Percentiles rank a stretch among this genome's conserved stretches.
Conservation (phyloP, 1,140 invertebrate species). For the Cyrtorhinus lividipennis region DNA sequence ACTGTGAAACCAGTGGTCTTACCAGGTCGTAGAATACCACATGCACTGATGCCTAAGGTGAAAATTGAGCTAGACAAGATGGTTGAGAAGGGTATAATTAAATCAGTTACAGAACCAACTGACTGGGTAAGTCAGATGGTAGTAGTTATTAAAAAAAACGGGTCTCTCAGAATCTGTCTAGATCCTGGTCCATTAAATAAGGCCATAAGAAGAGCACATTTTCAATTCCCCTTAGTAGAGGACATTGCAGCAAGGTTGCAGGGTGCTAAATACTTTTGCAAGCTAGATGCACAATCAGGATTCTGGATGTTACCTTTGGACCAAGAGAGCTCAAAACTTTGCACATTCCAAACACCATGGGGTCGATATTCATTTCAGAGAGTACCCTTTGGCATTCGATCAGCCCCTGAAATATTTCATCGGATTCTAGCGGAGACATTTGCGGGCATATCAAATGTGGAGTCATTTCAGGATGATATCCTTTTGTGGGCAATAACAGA, state of each 20-base stretch:
- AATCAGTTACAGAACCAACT: constrained; percentile 23
- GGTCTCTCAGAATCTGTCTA: constrained; percentile 32
- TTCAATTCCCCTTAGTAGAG: constrained; percentile 31
- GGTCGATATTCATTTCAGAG: constrained; percentile 26
- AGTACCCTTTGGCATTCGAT: constrained; percentile 27
- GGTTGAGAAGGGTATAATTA: constrained; percentile 9
- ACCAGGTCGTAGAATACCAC: constrained; percentile 10
- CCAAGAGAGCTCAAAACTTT: constrained; percentile 28
- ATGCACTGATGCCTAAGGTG: constrained; percentile 10
- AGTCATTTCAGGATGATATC: constrained; percentile 9
- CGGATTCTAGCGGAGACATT: constrained; percentile 28
- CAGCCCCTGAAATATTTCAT: constrained; percentile 29
- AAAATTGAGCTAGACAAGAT: constrained; percentile 13
- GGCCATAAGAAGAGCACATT: constrained; percentile 31
- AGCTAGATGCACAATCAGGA: constrained; percentile 32
- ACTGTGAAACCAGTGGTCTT: constrained; percentile 11
- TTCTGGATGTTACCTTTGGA: constrained; percentile 33
- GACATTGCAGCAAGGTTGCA: constrained; percentile 30
- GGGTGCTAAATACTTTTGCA: constrained; percentile 31
- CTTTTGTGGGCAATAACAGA: constrained; percentile 8
- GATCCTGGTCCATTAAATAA: constrained; percentile 35
- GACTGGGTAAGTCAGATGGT: constrained; percentile 35
- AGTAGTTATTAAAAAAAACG: constrained; percentile 27
- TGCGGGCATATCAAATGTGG: constrained; percentile 15
- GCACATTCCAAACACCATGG: constrained; percentile 31